phyloP scores from a whole-genome alignment of 2,888 invertebrate species.

The Synergus umbraculus region DNA sequence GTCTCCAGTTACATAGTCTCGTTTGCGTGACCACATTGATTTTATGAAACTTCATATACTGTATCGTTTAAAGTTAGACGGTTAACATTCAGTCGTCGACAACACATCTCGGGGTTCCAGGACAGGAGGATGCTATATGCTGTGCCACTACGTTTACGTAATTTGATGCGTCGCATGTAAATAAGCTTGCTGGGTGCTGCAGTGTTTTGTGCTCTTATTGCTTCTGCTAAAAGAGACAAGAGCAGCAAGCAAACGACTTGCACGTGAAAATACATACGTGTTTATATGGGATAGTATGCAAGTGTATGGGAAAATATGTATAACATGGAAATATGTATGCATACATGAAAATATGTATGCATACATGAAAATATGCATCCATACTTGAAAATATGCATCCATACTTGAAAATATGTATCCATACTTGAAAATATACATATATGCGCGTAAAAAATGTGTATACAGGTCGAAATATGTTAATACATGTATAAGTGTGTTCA shows the following conservation, averaged over 20 bases:
- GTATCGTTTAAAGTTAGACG: conserved; percentile 48
- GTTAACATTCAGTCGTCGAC: conserved; percentile 52
- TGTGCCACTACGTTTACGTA: conserved; percentile 57
- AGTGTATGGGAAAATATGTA: background rate
- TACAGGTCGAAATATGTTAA: no score
- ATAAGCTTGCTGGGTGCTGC: conserved; percentile 55
- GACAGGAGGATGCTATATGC: conserved; percentile 34
- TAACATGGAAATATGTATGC: no score
- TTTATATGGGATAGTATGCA: background rate
- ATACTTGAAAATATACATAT: background rate
- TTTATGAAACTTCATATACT: background rate
- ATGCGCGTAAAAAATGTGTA: background rate
- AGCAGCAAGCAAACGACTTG: background rate
- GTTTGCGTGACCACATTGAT: background rate
- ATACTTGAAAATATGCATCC: no score
- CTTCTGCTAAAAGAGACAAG: conserved; percentile 40
- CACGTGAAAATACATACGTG: background rate
- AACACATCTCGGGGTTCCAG: conserved; percentile 52
- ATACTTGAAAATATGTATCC: no score
- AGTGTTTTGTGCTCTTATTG: conserved; percentile 46
- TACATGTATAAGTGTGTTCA: background rate
- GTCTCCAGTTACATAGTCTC: background rate
- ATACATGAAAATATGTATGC: no score
- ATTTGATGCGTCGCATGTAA: conserved; percentile 58
- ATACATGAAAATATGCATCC: no score